Percentiles rank a stretch among this genome's conserved stretches.
phyloP scores from a whole-genome alignment of 2,888 invertebrate genomes.

The Papilio elwesi region DNA sequence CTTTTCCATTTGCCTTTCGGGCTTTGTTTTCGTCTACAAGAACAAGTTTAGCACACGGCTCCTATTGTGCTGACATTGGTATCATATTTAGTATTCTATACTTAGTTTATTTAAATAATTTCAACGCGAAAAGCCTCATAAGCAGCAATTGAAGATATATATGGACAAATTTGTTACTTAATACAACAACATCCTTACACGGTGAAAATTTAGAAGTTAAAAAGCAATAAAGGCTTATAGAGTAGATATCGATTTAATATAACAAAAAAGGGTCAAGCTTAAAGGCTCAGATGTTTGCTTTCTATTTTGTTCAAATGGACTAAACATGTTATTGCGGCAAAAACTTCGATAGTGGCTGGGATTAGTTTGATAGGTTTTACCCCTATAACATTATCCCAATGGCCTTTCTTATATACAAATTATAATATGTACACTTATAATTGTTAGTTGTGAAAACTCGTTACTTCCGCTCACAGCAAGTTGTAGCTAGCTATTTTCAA shows the following conservation, averaged over 20 bases:
- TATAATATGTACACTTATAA: background rate
- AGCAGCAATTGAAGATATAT: too few species aligned
- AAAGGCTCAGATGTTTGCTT: conserved; percentile 21
- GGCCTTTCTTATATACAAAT: background rate
- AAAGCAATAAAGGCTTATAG: conserved; percentile 6
- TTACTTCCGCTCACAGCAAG: background rate
- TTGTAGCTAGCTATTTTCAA: too few species aligned
- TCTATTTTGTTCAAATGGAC: conserved; percentile 22
- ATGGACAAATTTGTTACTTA: too few species aligned
- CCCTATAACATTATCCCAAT: conserved; percentile 15
- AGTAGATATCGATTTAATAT: conserved; percentile 14
- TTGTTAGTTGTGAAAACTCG: background rate
- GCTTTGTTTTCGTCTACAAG: conserved; percentile 12
- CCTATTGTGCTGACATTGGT: conserved; percentile 2
- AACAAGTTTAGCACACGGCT: conserved; percentile 5
- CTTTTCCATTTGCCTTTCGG: conserved; percentile 13
- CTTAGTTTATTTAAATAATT: background rate
- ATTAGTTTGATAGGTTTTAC: conserved; percentile 18
- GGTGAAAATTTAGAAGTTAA: background rate
- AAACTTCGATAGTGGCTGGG: conserved; percentile 10
- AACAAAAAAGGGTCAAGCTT: conserved; percentile 27
- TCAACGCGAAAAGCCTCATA: too few species aligned
- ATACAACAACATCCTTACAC: background rate
- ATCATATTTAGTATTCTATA: background rate
- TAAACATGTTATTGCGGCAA: conserved; percentile 27